Evolutionary conservation across 2,888 invertebrate genomes (phyloP).

Genomic region (Nomada goodeniana): DNA sequence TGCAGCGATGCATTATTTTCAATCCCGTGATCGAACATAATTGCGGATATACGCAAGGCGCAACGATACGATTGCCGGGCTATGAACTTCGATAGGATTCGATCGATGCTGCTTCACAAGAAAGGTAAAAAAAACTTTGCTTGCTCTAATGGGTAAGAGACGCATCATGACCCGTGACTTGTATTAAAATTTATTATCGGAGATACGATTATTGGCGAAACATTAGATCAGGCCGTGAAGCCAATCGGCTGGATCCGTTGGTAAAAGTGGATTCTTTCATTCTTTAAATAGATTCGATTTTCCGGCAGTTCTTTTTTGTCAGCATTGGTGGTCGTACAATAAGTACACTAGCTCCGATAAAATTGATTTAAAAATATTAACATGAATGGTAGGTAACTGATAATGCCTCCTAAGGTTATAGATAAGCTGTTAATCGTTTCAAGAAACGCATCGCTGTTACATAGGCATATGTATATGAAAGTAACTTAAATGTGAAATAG

Average conservation of each 20-base stretch:
- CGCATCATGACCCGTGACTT: background rate
- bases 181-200: constrained; percentile 29
- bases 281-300: background rate
- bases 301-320: too few relatives aligned
- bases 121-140: constrained; percentile 12
- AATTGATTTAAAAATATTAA: too few relatives aligned
- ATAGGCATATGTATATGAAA: too few relatives aligned
- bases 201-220: constrained; percentile 33
- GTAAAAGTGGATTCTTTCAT: background rate
- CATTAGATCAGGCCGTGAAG: constrained; percentile 10
- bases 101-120: background rate
- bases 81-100: background rate
- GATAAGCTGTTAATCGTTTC: too few relatives aligned
- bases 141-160: background rate
- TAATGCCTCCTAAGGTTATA: too few relatives aligned
- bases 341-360: background rate
- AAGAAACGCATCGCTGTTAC: too few relatives aligned
- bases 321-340: background rate
- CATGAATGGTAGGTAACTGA: background rate
- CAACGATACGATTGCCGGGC: constrained; percentile 4
- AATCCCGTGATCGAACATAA: constrained; percentile 22
- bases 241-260: background rate
- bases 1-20: constrained; percentile 11
- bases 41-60: background rate
- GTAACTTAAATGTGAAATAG: too few relatives aligned